Conservation (phyloP, 2,888 invertebrate species). For the Sarcophaga subvicina region DNA sequence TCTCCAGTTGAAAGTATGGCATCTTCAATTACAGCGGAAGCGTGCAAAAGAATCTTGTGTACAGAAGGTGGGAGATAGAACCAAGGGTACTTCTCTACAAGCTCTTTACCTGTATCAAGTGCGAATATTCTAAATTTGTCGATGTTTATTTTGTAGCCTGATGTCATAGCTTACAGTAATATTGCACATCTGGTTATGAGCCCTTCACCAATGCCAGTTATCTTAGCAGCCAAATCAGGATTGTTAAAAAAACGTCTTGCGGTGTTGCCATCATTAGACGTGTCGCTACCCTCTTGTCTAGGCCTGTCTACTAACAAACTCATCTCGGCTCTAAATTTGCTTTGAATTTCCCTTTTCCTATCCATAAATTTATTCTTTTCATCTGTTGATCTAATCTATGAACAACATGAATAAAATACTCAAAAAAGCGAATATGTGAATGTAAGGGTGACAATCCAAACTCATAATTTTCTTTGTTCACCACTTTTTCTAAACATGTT, state of each 20-base stretch:
- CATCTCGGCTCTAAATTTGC: slow-evolving; percentile 28
- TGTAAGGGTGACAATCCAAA: slow-evolving; percentile 51
- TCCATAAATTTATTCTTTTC: slow-evolving; percentile 42
- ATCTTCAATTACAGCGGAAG: too few relatives aligned
- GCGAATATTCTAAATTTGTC: slow-evolving; percentile 43
- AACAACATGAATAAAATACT: slow-evolving; percentile 61
- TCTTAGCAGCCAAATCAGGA: too few relatives aligned
- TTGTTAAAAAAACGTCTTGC: too few relatives aligned
- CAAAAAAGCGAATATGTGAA: slow-evolving; percentile 64
- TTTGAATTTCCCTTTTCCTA: slow-evolving; percentile 43
- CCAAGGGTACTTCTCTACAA: not conserved
- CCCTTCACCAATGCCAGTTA: too few relatives aligned
- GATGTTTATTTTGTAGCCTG: too few relatives aligned
- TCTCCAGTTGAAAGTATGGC: too few relatives aligned
- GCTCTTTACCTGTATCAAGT: slow-evolving; percentile 22
- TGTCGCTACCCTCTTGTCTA: too few relatives aligned
- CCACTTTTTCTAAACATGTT: slow-evolving; percentile 50
- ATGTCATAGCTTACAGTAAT: too few relatives aligned
- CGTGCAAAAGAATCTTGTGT: not conserved
- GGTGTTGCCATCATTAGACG: too few relatives aligned
- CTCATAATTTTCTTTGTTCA: slow-evolving; percentile 1
- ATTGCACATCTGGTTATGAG: too few relatives aligned
- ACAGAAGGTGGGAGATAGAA: not conserved
- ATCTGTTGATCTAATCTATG: slow-evolving; percentile 27
- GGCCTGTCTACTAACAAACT: too few relatives aligned